These are phyloP conservation scores for Drosophila hamatofila DNA, from an alignment of 2,888 invertebrate genomes.

Conservation along the genomic window DNA sequence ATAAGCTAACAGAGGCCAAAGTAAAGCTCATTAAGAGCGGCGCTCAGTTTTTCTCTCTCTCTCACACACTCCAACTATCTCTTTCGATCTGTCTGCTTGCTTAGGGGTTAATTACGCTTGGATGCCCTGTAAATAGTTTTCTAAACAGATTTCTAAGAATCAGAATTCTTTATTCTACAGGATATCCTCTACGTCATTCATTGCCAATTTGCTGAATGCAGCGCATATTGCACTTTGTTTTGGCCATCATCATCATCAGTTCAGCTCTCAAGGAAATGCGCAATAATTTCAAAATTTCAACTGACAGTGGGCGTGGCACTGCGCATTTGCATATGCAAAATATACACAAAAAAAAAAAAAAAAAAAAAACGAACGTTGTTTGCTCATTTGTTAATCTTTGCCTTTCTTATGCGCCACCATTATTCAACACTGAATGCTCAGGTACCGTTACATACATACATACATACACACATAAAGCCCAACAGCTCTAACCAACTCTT, in stretches of 20 bases:
- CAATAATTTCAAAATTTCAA: constrained; percentile 48
- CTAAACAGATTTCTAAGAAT: neutral
- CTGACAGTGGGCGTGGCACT: constrained; percentile 66
- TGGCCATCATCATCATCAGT: constrained; percentile 15
- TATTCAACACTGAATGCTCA: constrained; percentile 76
- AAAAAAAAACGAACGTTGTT: constrained; percentile 49
- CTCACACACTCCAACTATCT: neutral
- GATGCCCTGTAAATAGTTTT: neutral
- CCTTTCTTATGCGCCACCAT: constrained; percentile 59
- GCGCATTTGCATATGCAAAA: constrained; percentile 62
- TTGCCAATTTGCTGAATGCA: constrained; percentile 3
- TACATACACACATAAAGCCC: constrained; percentile 45
- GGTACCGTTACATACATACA: constrained; percentile 67
- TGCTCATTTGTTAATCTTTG: constrained; percentile 70
- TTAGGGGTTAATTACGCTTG: constrained; percentile 13
- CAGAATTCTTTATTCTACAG: neutral
- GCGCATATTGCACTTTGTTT: constrained; percentile 38
- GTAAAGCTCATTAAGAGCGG: constrained; percentile 46
- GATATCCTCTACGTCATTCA: neutral
- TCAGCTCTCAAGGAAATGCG: constrained; percentile 42
- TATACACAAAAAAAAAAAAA: constrained; percentile 14
- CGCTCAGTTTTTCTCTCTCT: neutral
- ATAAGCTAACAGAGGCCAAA: constrained; percentile 43
- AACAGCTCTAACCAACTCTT: constrained; percentile 61
- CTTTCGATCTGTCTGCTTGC: neutral